These are phyloP conservation scores for Accipiter virgatus DNA, from an alignment of 2,113 vertebrate species.

Conservation along the genomic window DNA sequence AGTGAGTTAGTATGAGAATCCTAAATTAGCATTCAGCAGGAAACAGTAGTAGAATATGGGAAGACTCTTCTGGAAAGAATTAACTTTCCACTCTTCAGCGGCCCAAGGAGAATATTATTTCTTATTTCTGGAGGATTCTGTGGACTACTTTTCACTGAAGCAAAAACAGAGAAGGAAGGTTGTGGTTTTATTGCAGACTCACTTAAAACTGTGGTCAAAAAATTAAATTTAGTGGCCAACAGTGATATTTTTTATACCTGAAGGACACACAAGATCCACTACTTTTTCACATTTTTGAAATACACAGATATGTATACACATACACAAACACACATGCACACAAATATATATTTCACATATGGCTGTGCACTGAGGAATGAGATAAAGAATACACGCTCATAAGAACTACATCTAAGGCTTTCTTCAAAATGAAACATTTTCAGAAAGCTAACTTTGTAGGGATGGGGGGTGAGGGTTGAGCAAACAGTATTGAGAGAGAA, in stretches of 20 bases:
- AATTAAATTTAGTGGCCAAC: neutral
- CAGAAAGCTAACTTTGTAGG: constrained; percentile 39
- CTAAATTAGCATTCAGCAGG: neutral
- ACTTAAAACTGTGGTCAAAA: neutral
- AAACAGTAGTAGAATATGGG: neutral
- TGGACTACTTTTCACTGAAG: neutral
- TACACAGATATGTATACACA: neutral
- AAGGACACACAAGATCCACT: neutral
- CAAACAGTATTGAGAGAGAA: constrained; percentile 62
- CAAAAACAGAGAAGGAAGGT: neutral
- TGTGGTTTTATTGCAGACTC: neutral
- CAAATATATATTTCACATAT: neutral
- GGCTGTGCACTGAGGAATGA: neutral
- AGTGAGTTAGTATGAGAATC: neutral
- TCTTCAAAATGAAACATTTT: constrained; percentile 63
- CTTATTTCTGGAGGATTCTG: neutral
- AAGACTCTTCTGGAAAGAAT: neutral
- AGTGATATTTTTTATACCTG: neutral
- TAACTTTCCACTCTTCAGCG: neutral
- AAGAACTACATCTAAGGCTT: constrained; percentile 15
- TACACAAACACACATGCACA: neutral
- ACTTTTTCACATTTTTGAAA: neutral
- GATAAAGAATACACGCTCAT: neutral
- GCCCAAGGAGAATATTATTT: neutral
- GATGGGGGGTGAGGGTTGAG: constrained; percentile 22